Base-by-base conservation (phyloP, 1,140 invertebrate species). In the Cyclargus thomasi region DNA sequence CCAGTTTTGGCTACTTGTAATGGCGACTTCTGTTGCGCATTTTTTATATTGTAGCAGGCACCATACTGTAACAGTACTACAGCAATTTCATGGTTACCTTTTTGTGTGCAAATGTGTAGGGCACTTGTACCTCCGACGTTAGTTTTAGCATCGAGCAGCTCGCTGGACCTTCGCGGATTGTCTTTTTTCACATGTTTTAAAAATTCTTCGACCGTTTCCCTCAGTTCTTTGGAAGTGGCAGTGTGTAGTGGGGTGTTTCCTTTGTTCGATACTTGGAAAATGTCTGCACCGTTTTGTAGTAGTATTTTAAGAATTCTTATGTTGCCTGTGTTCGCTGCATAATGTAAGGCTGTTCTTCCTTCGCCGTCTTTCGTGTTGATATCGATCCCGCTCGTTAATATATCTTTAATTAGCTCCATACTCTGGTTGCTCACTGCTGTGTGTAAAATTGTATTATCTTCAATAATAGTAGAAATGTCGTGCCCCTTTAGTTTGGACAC, bases 331-430 rank as follows among this genome's bases (percentile, higher is more conserved):
- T 35, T 55, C 1, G 23, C 64, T 29, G 64, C 64, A 57, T 23
- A 59, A 57, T 65, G 64, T 18, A 65, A 55, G n/a, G 53, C 22
- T 20, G 53, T 59, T 65, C 22, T 18, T 57, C 64, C 64, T 17
- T 57, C n/a, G 29, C 29, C 8, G 53, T 65, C 64, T 18, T 57
- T 18, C 11, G 6, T 29, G 1, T 65, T 55, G 10, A 55, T 8
- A 35, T 66, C 53, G 10, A 35, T 18, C 22, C 18, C 53, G 1
- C 55, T 59, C n/a, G 55, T 21, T 20, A 59, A 59, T 59, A 59
- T 20, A 18, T 59, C 55, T 20, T 59, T 59, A 20, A 59, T 8
- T 10, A 59, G 55, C 20, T 20, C 55, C 18, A 59, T 21, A 20
- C 21, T 59, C 7, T 21, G 2, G 21, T 59, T 17, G 17, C 11